These are phyloP conservation scores for Ashinkailepas kermadecensis DNA, from an alignment of 2,888 invertebrate species.

Conservation along the genomic window DNA sequence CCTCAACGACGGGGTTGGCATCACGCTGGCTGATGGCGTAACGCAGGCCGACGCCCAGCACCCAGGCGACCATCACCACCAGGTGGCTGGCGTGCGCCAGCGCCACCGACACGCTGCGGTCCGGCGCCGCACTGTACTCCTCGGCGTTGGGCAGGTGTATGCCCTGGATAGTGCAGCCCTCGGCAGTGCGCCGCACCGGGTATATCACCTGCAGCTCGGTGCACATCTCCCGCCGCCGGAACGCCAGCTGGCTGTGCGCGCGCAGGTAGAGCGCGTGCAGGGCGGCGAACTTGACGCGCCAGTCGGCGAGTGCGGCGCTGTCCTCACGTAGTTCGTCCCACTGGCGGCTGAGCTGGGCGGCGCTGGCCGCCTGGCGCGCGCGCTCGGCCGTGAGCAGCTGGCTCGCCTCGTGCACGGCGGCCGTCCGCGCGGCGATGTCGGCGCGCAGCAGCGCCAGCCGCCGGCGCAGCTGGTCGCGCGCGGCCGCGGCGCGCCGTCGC, in stretches of 20 bases:
- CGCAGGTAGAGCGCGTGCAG: constrained; percentile 24
- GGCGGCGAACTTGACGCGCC: constrained; percentile 8
- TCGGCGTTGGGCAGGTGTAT: constrained; percentile 14
- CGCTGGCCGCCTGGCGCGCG: constrained; percentile 9
- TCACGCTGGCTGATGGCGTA: neutral
- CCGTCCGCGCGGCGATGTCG: neutral
- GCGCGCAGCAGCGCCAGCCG: constrained; percentile 16
- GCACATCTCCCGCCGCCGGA: constrained; percentile 29
- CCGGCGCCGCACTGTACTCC: neutral
- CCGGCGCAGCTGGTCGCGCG: neutral
- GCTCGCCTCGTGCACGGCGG: neutral
- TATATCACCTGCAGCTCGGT: constrained; percentile 29
- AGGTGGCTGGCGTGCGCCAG: constrained; percentile 31
- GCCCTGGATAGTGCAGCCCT: neutral
- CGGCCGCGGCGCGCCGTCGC: neutral
- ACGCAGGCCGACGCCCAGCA: constrained; percentile 31
- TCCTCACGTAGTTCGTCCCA: constrained; percentile 17
- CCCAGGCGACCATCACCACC: constrained; percentile 30
- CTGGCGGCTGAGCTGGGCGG: neutral
- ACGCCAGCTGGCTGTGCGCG: constrained; percentile 25
- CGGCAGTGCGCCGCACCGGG: constrained; percentile 26
- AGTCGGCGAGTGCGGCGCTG: constrained; percentile 5
- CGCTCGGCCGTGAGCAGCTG: neutral
- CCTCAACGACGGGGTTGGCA: neutral
- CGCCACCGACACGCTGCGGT: constrained; percentile 25